Evolutionary conservation across 2,888 invertebrate species (phyloP).

Genomic region (Aquatica leii): DNA sequence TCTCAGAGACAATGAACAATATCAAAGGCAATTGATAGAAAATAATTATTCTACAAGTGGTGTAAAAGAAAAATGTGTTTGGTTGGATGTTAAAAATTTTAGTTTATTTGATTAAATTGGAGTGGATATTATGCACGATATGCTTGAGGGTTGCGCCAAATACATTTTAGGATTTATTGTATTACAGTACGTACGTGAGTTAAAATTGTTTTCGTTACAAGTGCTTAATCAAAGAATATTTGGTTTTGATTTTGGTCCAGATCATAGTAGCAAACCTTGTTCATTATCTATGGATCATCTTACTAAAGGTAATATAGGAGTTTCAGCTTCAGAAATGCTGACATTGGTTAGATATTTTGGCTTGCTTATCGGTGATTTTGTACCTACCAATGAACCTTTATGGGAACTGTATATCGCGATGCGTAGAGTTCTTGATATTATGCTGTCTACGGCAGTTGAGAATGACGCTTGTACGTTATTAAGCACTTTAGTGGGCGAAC

Average conservation of each 20-base stretch:
- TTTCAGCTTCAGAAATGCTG: slow-evolving; percentile 8
- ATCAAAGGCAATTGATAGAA: too few relatives aligned
- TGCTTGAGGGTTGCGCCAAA: neutral
- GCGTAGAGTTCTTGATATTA: neutral
- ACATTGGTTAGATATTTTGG: neutral
- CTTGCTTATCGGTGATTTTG: neutral
- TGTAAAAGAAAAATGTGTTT: neutral
- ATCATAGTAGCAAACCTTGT: neutral
- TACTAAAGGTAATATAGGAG: neutral
- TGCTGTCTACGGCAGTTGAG: neutral
- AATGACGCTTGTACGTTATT: neutral
- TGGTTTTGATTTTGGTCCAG: neutral
- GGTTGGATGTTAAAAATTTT: neutral
- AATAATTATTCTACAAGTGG: neutral
- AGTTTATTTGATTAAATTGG: neutral
- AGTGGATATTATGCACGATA: neutral
- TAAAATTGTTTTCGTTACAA: too few relatives aligned
- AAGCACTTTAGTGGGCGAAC: slow-evolving; percentile 22
- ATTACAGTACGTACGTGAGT: too few relatives aligned
- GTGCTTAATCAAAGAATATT: neutral
- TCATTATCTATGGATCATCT: neutral
- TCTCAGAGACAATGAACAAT: neutral
- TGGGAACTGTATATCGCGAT: neutral
- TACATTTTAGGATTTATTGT: too few relatives aligned
- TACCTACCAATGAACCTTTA: neutral